Conservation (phyloP, 2,113 vertebrate genomes). For the Blennius ocellaris region DNA sequence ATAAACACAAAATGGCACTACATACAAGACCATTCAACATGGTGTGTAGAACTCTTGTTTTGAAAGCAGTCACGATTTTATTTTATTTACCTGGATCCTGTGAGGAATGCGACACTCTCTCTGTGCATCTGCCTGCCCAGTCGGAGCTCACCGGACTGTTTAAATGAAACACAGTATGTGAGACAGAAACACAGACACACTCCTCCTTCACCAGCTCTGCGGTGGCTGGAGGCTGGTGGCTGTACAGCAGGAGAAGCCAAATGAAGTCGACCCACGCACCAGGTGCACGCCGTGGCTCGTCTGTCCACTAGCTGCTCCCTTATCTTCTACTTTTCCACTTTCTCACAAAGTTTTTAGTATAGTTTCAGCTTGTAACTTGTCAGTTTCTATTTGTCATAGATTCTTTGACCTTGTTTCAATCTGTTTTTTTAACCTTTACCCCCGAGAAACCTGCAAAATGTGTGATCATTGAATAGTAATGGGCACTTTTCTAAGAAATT, state of each 20-base stretch:
- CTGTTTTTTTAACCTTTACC: not conserved
- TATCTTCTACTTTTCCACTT: constrained; percentile 14
- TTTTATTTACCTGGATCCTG: not conserved
- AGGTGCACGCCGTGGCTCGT: constrained; percentile 44
- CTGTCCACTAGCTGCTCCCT: constrained; percentile 20
- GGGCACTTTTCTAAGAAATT: not conserved
- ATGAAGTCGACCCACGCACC: constrained; percentile 63
- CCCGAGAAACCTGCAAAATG: not conserved
- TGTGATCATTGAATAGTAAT: not conserved
- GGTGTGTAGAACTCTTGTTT: not conserved
- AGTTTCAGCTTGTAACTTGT: constrained; percentile 8
- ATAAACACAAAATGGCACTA: not conserved
- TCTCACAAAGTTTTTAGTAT: constrained; percentile 3
- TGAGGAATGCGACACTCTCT: constrained; percentile 15
- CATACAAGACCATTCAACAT: too few species aligned
- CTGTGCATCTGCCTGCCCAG: constrained; percentile 43
- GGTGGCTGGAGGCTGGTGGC: constrained; percentile 62
- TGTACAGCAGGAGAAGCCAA: constrained; percentile 50
- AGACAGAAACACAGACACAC: too few species aligned
- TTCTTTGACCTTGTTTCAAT: not conserved
- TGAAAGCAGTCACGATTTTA: constrained; percentile 20
- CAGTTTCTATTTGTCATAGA: constrained; percentile 17
- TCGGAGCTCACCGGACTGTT: constrained; percentile 48
- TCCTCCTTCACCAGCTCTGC: constrained; percentile 37
- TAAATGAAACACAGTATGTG: constrained; percentile 39